Base-by-base conservation (phyloP, 2,888 invertebrate species). In the Xestia ashworthii region DNA sequence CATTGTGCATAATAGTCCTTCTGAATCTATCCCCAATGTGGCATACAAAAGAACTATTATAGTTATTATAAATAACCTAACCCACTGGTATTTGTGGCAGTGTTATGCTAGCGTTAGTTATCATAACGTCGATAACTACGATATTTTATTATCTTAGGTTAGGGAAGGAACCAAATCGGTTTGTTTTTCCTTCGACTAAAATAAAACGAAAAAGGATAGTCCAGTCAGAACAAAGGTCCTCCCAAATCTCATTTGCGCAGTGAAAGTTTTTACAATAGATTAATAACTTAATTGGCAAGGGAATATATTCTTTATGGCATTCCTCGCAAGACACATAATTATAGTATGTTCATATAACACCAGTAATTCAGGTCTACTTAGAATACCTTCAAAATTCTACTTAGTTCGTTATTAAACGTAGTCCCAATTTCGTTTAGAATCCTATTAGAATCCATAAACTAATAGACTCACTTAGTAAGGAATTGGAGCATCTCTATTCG, bases 401-500 rank as follows among this genome's bases (percentile, higher is more conserved):
- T 32, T n/a, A 60, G 77, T n/a, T n/a, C n/a, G n/a, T 46, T 64
- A 71, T 14, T 58, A 66, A 58, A 46, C 38, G 11, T 74, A 46
- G 38, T 41, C n/a, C 32, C 32, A 76, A 68, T 64, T 75, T 81
- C 11, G 11, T 25, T 25, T 16, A 44, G 41, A 68, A 68, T 11
- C 55, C 48, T 68, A 50, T 64, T 76, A 71, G 58, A 81, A 76
- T 50, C 69, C 55, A 41, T 60, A 71, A 66, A 77, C 14, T 41
- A 67, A 74, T 79, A 53, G 48, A 58, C 44, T 74, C 41, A 60
- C 22, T 65, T 74, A 25, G 38, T 62, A 46, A 68, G 69, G 48
- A 83, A 82, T 70, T 62, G 80, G 70, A 74, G 74, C 69, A 62
- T 70, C 69, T 66, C 48, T 62, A 22, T 62, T 70, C 55, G 53